A percentile compares a stretch with the other conserved stretches of the same genome.
These are phyloP conservation scores for Terrapene triunguis DNA, from an alignment of 2,113 vertebrate species.

Conservation along the genomic window DNA sequence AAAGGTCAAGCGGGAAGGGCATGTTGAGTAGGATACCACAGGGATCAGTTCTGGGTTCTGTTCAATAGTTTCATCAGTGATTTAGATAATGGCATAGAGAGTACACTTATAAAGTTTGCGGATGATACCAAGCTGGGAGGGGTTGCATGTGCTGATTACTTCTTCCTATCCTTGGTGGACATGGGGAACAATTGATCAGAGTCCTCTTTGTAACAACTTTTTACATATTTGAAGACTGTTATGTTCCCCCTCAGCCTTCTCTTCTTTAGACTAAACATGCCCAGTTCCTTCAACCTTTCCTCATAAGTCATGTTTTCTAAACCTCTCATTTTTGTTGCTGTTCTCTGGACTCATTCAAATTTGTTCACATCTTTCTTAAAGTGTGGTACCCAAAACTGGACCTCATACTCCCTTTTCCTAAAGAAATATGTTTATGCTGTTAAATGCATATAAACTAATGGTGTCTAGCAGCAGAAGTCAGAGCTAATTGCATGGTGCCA, in stretches of 20 bases:
- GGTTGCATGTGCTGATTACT: neutral
- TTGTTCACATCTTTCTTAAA: too few relatives aligned
- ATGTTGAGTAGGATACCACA: neutral
- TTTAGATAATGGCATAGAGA: neutral
- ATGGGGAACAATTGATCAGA: too few relatives aligned
- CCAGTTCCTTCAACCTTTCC: too few relatives aligned
- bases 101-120: neutral
- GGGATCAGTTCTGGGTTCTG: neutral
- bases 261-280: too few relatives aligned
- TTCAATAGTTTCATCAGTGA: neutral
- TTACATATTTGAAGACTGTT: too few relatives aligned
- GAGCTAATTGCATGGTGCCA: neutral
- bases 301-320: too few relatives aligned
- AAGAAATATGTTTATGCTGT: neutral
- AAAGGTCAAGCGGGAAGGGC: neutral
- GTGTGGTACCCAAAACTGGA: neutral
- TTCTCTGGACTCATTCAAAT: too few relatives aligned
- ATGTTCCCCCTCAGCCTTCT: too few relatives aligned
- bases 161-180: too few relatives aligned
- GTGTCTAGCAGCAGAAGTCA: slow-evolving; percentile 70
- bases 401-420: neutral
- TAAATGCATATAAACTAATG: neutral
- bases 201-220: too few relatives aligned
- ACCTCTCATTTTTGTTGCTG: too few relatives aligned
- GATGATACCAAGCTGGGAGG: neutral